Percentiles rank a stretch among this genome's conserved stretches.
These are phyloP conservation scores for Oostethus manadensis DNA, from an alignment of 2,113 vertebrate genomes.

Conservation along the genomic window DNA sequence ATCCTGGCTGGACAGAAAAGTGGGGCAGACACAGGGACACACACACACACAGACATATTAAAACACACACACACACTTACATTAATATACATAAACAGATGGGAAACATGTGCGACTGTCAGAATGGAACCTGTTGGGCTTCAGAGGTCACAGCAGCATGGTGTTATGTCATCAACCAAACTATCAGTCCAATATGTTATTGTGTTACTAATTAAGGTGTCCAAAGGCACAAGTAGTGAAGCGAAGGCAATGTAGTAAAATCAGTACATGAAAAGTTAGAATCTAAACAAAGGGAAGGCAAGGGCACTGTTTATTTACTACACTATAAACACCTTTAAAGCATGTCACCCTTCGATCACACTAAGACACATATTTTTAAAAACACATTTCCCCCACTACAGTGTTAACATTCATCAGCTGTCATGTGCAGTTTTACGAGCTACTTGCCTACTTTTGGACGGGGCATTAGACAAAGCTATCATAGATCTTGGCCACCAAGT, in stretches of 20 bases:
- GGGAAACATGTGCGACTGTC: conserved; percentile 51
- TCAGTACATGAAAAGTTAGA: background rate
- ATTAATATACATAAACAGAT: conserved; percentile 36
- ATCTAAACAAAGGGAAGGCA: too few relatives aligned
- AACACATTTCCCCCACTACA: too few relatives aligned
- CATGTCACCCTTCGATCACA: too few relatives aligned
- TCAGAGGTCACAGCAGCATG: conserved; percentile 46
- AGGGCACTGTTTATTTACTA: too few relatives aligned
- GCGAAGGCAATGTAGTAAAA: background rate
- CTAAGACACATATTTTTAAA: too few relatives aligned
- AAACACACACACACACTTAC: conserved; percentile 15
- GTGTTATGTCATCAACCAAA: conserved; percentile 61
- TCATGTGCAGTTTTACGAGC: too few relatives aligned
- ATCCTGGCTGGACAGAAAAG: conserved; percentile 62
- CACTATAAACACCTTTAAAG: too few relatives aligned
- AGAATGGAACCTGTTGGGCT: conserved; percentile 60
- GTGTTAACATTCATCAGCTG: too few relatives aligned
- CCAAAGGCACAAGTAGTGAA: background rate
- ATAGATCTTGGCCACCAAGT: background rate
- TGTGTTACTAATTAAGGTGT: conserved; percentile 30
- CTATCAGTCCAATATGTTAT: conserved; percentile 35
- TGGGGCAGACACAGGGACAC: conserved; percentile 54
- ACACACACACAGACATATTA: conserved; percentile 23
- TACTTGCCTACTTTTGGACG: too few relatives aligned
- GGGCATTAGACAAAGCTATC: too few relatives aligned